Conservation (phyloP, 2,113 vertebrate species). For the Oryzias celebensis region DNA sequence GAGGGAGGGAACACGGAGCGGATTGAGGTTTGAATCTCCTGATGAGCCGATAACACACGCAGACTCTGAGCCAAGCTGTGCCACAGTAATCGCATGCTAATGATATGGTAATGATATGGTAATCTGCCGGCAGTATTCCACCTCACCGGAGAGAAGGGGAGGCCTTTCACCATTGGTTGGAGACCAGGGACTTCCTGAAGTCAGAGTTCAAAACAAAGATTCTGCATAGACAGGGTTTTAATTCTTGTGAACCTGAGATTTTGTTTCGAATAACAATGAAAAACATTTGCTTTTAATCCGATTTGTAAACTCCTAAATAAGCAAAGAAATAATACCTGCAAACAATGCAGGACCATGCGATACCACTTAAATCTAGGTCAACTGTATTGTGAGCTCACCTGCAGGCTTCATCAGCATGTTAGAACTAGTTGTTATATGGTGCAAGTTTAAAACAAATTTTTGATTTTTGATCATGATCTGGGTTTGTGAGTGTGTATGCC, state of each 20-base stretch:
- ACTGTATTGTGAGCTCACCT: constrained; percentile 39
- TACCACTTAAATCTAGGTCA: constrained; percentile 39
- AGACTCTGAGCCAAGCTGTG: constrained; percentile 73
- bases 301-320: constrained; percentile 62
- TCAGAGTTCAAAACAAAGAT: constrained; percentile 61
- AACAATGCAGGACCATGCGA: constrained; percentile 49
- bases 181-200: constrained; percentile 73
- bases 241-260: constrained; percentile 41
- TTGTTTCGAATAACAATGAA: constrained; percentile 57
- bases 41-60: constrained; percentile 73
- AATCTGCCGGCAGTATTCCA: constrained; percentile 77
- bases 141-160: constrained; percentile 71
- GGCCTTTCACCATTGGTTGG: constrained; percentile 75
- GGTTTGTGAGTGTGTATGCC: constrained; percentile 34
- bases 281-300: constrained; percentile 61
- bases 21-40: constrained; percentile 70
- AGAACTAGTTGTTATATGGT: constrained; percentile 48
- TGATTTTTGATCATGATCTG: constrained; percentile 50
- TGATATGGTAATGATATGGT: constrained; percentile 78
- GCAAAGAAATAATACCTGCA: constrained; percentile 62
- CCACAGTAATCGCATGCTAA: constrained; percentile 77
- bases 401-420: constrained; percentile 44
- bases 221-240: constrained; percentile 4
- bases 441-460: constrained; percentile 30
- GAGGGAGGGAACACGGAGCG: constrained; percentile 26